Conservation (phyloP, 2,113 vertebrate species). For the Cynoglossus semilaevis region DNA sequence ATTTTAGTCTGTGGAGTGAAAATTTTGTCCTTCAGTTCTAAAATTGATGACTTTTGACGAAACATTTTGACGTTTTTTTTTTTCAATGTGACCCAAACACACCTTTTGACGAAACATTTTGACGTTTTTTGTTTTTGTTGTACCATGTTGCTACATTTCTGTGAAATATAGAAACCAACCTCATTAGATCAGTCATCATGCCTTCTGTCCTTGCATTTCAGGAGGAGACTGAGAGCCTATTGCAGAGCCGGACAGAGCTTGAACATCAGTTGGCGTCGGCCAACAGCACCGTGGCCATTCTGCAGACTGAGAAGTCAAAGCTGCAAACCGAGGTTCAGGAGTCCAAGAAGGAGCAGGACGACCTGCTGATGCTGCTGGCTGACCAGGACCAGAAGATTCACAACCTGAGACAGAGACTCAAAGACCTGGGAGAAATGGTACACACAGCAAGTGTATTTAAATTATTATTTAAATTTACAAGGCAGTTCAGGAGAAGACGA, state of each 20-base stretch:
- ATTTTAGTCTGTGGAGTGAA: too few relatives aligned
- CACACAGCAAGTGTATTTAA: constrained; percentile 4
- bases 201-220: constrained; percentile 39
- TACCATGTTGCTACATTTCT: too few relatives aligned
- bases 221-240: constrained; percentile 78
- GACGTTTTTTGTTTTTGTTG: too few relatives aligned
- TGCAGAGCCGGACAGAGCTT: constrained; percentile 74
- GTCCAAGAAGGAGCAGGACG: constrained; percentile 96
- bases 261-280: constrained; percentile 86
- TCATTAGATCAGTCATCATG: too few relatives aligned
- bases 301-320: constrained; percentile 87
- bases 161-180: too few relatives aligned
- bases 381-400: constrained; percentile 97
- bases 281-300: constrained; percentile 86
- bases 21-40: too few relatives aligned
- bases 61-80: too few relatives aligned
- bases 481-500: too few relatives aligned
- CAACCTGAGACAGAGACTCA: constrained; percentile 82
- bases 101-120: too few relatives aligned
- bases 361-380: constrained; percentile 92
- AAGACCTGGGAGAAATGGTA: constrained; percentile 88
- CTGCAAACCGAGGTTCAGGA: constrained; percentile 85
- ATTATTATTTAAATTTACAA: too few relatives aligned
- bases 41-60: too few relatives aligned
- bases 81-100: too few relatives aligned